Base-by-base conservation (phyloP, 2,888 invertebrate species). In the Cybosia mesomella region DNA sequence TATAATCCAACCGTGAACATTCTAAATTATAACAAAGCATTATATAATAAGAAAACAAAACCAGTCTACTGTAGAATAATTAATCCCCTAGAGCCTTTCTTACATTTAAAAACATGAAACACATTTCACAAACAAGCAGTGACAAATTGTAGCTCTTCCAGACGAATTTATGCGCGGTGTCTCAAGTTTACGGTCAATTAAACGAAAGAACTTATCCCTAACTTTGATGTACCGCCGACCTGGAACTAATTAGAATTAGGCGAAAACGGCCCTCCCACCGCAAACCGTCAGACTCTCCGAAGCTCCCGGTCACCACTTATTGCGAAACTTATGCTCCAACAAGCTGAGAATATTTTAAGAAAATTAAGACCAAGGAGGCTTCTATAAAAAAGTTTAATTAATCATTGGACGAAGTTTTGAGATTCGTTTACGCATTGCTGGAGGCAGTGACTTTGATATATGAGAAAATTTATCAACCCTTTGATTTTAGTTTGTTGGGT, bases 161-260 rank as follows among this genome's bases (percentile, higher is more conserved):
- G 89, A 75, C 83, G 81, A 79, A 85, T 83, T 84, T 87, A 88
- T 87, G 15, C 60, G 73, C 82, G 82, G 84, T 82, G 72, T 76
- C 84, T 71, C 80, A 78, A 89, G 85, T 91, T 91, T 87, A 90
- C 89, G 91, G 89, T 88, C 91, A 92, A 92, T 92, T 92, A 89
- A 91, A 90, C 85, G 87, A 90, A 89, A 89, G 90, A 89, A 91
- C 87, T 91, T 88, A 87, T 85, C 85, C 83, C 85, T 80, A 87
- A 90, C 87, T 91, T 91, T 91, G 91, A 91, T 91, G 89, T 90
- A 87, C 87, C 86, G 83, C 80, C 87, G 89, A 89, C 90, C 90
- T 90, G 88, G 87, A 91, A 91, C 89, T 92, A 92, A 91, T 92
- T 92, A 92, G 87, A 91, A 91, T 91, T 87, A 88, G 89, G 87